Evolutionary conservation across 1,140 invertebrate genomes (phyloP), one percentile per base, ranked within the genome.

Genomic region (Dendroctonus ponderosae): DNA sequence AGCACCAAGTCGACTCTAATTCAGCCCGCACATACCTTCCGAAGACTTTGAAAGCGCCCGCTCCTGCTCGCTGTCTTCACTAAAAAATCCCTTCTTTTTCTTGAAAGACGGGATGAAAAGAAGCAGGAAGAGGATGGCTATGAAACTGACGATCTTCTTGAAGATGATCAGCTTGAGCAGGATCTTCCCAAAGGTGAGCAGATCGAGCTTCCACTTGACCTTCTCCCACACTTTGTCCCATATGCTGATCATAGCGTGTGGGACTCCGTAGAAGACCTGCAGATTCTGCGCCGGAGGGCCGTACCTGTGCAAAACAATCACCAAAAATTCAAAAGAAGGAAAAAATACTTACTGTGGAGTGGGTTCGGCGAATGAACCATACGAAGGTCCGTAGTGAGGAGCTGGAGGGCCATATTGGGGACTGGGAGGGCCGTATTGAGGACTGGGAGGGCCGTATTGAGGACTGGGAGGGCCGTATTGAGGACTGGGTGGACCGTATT

Each of bases 71-170:
- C 59, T 66, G n/a, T 65, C 58, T 52, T 62, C 65, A n/a, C 11
- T 41, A 7, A 46, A 54, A 54, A 60, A 64, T n/a, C 41, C 59
- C 62, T 74, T 74, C 44, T 68, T 68, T 26, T 71, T 77, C 65
- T 85, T 85, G 9, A 91, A 78, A 73, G 88, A 88, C 0, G 89
- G 89, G 57, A 91, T 85, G 66, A 91, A 89, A 7, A 91, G 75
- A 59, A 91, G 74, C 67, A 91, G 79, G 74, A 87, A 91, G 58
- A 91, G 83, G 1, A 90, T 77, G 0, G 86, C 89, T 42, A 91
- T 85, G 74, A 90, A 90, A 73, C 89, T 90, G 12, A 91, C 86
- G 53, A 90, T 86, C 77, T 91, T 87, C 75, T 91, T 90, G 71
- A 91, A 90, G 66, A 91, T 87, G 2, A 90, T 79, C 6, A 91